Evolutionary conservation across 2,888 invertebrate genomes (phyloP), one percentile per base, ranked within the genome.

Genomic region (Sepioteuthis lessoniana): DNA sequence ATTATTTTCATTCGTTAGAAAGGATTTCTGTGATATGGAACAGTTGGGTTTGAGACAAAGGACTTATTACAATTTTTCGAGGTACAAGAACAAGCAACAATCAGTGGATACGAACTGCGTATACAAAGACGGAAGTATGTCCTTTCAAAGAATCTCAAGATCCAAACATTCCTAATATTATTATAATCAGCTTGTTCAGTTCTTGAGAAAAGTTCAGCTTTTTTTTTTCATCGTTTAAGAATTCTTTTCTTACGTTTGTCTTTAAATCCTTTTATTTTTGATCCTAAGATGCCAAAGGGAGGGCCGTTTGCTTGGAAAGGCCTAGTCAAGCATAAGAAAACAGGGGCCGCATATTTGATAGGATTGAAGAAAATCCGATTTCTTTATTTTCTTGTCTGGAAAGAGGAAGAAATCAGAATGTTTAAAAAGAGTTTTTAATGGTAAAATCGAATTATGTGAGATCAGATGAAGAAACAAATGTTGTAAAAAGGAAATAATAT

Each of bases 371-470:
- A 76, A 76, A 76, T 76, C 76, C 76, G 76, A 76, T 76, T 76
- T 76, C 76, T n/a, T n/a, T 76, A n/a, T 35, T 76, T 76, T 35
- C n/a, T 76, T 76, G 76, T 76, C 76, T 76, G 76, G 76, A n/a
- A 76, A 35, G 13, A 76, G 35, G 76, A 16, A 76, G 76, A 16
- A 76, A 76, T 76, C 76, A 35, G 19, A 76, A 76, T n/a, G 35
- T n/a, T n/a, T 76, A 1, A 35, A 35, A 76, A 76, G 76, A 76
- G n/a, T 76, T 76, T 76, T 76, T 76, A 76, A 76, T 76, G 76
- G 76, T 76, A n/a, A n/a, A 35, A 76, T 76, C 76, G 76, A 76
- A 76, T 76, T 76, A 76, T 76, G 16, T 10, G 35, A 76, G 76
- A 76, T 76, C 76, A 76, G 76, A 76, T 16, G 76, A n/a, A 4